Evolutionary conservation across 2,888 invertebrate species (phyloP).

Genomic region (Diplolepis rosae): DNA sequence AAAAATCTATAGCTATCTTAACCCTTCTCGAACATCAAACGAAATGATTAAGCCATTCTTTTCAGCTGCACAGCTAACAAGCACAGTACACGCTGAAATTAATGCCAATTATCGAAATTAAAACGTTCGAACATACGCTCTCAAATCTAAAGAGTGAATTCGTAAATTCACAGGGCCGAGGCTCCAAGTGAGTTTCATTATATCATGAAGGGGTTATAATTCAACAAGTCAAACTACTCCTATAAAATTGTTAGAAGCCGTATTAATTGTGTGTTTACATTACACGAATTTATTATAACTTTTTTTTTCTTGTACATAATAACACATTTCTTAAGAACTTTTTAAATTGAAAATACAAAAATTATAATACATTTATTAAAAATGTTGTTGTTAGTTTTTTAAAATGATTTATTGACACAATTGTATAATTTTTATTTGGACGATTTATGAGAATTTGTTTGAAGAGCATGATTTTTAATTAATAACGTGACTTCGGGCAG

Average conservation of each 20-base stretch:
- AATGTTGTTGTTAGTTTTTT: too few species aligned
- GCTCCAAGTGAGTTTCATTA: conserved; percentile 46
- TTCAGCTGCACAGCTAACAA: conserved; percentile 66
- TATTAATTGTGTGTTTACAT: too few species aligned
- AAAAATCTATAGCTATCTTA: conserved; percentile 47
- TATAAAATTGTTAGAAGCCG: not conserved
- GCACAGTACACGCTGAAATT: conserved; percentile 62
- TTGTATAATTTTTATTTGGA: not conserved
- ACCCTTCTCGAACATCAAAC: conserved; percentile 70
- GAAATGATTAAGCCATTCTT: conserved; percentile 72
- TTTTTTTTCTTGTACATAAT: too few species aligned
- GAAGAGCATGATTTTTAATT: conserved; percentile 26
- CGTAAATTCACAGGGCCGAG: conserved; percentile 2
- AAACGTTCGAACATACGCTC: conserved; percentile 51
- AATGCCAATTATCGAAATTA: conserved; percentile 72
- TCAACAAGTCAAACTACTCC: conserved; percentile 1
- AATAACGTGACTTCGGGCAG: conserved; percentile 29
- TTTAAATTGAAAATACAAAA: too few species aligned
- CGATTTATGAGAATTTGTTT: not conserved
- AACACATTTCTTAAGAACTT: too few species aligned
- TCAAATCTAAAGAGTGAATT: conserved; percentile 18
- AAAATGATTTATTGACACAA: too few species aligned
- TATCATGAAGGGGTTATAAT: conserved; percentile 44
- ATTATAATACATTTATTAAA: too few species aligned
- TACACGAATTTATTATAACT: too few species aligned